Percentiles rank a stretch among this genome's conserved stretches.
Evolutionary conservation across 2,797 vertebrate species (phyloP).

Genomic region (Rhynchonycteris naso): DNA sequence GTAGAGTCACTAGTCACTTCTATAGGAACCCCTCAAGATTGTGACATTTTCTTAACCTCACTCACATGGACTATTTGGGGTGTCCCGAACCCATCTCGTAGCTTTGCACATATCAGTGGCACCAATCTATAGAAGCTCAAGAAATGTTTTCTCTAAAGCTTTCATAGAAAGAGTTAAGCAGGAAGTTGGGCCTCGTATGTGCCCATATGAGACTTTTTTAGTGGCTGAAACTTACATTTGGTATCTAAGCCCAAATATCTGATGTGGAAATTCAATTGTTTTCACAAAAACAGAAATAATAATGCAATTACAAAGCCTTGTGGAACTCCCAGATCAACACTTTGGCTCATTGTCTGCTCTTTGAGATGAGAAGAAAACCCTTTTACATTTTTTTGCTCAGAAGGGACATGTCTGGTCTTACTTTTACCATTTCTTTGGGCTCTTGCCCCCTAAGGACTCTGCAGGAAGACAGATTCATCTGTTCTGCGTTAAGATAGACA

Average conservation of each 20-base stretch:
- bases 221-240: neutral
- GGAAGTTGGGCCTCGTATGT: neutral
- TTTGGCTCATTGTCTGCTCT: neutral
- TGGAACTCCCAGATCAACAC: neutral
- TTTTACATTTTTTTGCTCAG: neutral
- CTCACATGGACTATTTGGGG: neutral
- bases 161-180: neutral
- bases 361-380: neutral
- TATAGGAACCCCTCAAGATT: neutral
- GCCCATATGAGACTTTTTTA: neutral
- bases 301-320: neutral
- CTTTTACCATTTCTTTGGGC: neutral
- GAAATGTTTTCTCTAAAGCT: neutral
- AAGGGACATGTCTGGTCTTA: neutral
- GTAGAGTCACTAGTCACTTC: neutral
- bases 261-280: neutral
- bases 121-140: neutral
- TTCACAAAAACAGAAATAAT: constrained; percentile 29
- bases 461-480: neutral
- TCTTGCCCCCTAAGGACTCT: neutral
- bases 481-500: neutral
- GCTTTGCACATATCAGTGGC: neutral
- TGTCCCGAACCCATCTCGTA: neutral
- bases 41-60: neutral
- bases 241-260: neutral